phyloP scores from a whole-genome alignment of 2,888 invertebrate genomes.

The Dusona sp. region DNA sequence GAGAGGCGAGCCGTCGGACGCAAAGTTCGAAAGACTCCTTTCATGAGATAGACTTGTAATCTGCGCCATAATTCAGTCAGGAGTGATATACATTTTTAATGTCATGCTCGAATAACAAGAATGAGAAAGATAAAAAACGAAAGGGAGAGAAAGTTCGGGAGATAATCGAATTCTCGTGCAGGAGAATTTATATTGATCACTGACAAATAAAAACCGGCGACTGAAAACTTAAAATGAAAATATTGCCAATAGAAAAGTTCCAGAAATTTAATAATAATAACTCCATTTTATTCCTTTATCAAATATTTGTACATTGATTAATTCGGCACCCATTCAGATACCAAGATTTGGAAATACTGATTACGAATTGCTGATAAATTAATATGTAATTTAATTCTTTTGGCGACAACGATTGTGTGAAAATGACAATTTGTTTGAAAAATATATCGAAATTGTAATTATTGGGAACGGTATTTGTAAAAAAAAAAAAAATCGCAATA shows the following conservation, averaged over 20 bases:
- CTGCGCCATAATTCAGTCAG: constrained; percentile 44
- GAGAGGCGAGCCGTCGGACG: neutral
- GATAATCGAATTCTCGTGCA: constrained; percentile 2
- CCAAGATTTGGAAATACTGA: neutral
- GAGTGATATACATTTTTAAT: constrained; percentile 36
- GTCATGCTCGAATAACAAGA: constrained; percentile 2
- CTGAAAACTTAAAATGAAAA: constrained; percentile 3
- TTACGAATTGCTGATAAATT: neutral
- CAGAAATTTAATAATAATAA: neutral
- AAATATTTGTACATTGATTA: neutral
- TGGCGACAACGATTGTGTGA: neutral
- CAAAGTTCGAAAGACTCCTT: constrained; percentile 56
- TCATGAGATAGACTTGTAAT: constrained; percentile 46
- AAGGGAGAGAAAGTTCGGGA: constrained; percentile 1
- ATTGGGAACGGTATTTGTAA: neutral
- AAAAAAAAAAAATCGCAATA: neutral
- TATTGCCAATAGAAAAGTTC: neutral
- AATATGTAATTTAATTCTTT: neutral
- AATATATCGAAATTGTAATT: neutral
- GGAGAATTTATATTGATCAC: neutral
- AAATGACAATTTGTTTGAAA: neutral
- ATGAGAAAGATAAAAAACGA: constrained; percentile 17
- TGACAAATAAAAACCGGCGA: neutral
- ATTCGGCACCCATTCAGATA: neutral
- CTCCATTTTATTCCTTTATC: neutral